phyloP scores from a whole-genome alignment of 2,797 vertebrate species.

The Salarias fasciatus region DNA sequence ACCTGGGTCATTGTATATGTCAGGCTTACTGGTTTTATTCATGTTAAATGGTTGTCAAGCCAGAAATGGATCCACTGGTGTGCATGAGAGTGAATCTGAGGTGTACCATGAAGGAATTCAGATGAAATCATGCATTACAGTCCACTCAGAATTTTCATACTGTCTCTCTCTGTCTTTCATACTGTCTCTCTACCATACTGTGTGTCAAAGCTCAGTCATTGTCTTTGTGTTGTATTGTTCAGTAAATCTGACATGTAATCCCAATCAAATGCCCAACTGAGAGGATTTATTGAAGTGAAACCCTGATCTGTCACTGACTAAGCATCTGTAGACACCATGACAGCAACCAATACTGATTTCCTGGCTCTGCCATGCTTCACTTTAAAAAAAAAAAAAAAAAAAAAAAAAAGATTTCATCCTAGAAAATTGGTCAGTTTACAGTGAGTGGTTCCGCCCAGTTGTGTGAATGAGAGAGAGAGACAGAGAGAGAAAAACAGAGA shows the following conservation, averaged over 20 bases:
- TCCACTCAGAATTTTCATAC: not conserved
- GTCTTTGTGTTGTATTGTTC: constrained; percentile 1
- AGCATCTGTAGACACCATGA: constrained; percentile 27
- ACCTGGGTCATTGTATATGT: not conserved
- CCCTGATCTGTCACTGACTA: constrained; percentile 7
- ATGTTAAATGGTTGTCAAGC: not conserved
- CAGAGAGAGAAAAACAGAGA: not conserved
- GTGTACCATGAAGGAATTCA: not conserved
- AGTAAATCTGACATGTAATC: constrained; percentile 17
- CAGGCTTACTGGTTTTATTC: not conserved
- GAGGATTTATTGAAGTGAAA: not conserved
- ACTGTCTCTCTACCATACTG: not conserved
- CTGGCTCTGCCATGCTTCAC: constrained; percentile 6
- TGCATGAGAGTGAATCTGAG: not conserved
- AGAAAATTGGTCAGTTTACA: constrained; percentile 17
- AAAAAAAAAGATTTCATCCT: no score
- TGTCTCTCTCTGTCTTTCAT: not conserved
- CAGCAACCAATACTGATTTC: constrained; percentile 4
- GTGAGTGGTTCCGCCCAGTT: constrained; percentile 16
- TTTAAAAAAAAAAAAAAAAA: no score
- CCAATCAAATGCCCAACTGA: constrained; percentile 5
- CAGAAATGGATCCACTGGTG: not conserved
- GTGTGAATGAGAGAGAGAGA: not conserved
- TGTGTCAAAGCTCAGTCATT: not conserved
- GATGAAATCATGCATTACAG: no score